A percentile compares a stretch with the other conserved stretches of the same genome.
Evolutionary conservation across 2,113 vertebrate genomes (phyloP).

Genomic region (Varanus salvator): DNA sequence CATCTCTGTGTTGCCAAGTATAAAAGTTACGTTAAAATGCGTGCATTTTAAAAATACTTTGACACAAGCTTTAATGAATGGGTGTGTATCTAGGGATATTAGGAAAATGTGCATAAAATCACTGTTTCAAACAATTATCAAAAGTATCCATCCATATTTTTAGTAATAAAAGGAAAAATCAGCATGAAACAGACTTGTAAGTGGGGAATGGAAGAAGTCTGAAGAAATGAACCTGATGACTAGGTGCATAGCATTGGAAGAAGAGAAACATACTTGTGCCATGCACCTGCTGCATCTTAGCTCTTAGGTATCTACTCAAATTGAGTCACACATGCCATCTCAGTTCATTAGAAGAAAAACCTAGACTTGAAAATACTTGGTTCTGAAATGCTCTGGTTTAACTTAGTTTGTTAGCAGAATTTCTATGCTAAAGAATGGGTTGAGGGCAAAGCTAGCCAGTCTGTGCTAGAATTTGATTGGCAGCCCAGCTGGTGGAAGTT

Average conservation of each 20-base stretch:
- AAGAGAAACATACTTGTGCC: background rate
- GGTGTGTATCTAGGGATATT: too few relatives aligned
- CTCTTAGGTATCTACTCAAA: background rate
- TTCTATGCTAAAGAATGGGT: slow-evolving; percentile 23
- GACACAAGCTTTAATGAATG: too few relatives aligned
- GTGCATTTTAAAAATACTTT: too few relatives aligned
- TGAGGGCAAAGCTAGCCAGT: slow-evolving; percentile 64
- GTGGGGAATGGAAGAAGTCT: too few relatives aligned
- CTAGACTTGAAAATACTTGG: background rate
- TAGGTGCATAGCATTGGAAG: background rate
- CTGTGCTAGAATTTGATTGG: slow-evolving; percentile 75
- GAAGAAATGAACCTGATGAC: too few relatives aligned
- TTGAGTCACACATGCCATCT: background rate
- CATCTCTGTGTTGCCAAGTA: too few relatives aligned
- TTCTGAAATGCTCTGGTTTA: slow-evolving; percentile 43
- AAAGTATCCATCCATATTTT: too few relatives aligned
- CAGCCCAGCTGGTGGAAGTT: slow-evolving; percentile 80
- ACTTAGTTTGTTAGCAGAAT: slow-evolving; percentile 58
- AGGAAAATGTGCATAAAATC: too few relatives aligned
- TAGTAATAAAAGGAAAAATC: too few relatives aligned
- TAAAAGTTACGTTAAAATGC: too few relatives aligned
- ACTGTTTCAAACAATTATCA: too few relatives aligned
- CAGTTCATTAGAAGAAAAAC: background rate
- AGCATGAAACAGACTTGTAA: too few relatives aligned
- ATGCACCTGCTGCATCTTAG: background rate